Evolutionary conservation across 1,140 invertebrate genomes (phyloP), one percentile per base, ranked within the genome.

Genomic region (Parapsyche elsis): DNA sequence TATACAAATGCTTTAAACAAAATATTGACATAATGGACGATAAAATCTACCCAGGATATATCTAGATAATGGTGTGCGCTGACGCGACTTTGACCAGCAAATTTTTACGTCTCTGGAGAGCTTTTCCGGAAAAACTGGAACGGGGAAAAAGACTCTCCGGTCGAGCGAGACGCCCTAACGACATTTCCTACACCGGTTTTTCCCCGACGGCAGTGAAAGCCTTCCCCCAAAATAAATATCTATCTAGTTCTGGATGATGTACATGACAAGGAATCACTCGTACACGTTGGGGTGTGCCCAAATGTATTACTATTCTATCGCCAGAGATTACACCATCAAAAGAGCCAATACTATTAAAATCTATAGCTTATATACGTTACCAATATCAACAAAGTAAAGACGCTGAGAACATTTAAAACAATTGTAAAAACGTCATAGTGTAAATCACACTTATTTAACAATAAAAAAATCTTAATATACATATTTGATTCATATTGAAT

Each of bases 401-500:
- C n/a, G n/a, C n/a, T n/a, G n/a, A n/a, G n/a, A n/a, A n/a, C n/a
- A n/a, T n/a, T n/a, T n/a, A n/a, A n/a, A n/a, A n/a, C n/a, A n/a
- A 38, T 38, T 38, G 30, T 38, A 7, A 7, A 38, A 38, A 38
- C 30, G 30, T 38, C 30, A 38, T 7, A 1, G 30, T 38, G 30
- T 38, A 38, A 38, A 38, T 38, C 30, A 38, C 7, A 38, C 30
- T 38, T 38, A 19, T 61, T 61, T 19, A 61, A 61, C 57, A 61
- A 61, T 61, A 16, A 61, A 61, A 61, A 61, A 61, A 61, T 61
- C 57, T 61, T 61, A 21, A 21, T 21, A 21, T n/a, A 61, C 19
- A 19, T 61, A 61, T 61, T 61, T 61, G 21, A 24, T 71, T 71
- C 67, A 24, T n/a, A 71, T 71, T 71, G 67, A 71, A 71, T 71